These are phyloP conservation scores for Teleogryllus oceanicus DNA, from an alignment of 2,888 invertebrate species.

Conservation along the genomic window DNA sequence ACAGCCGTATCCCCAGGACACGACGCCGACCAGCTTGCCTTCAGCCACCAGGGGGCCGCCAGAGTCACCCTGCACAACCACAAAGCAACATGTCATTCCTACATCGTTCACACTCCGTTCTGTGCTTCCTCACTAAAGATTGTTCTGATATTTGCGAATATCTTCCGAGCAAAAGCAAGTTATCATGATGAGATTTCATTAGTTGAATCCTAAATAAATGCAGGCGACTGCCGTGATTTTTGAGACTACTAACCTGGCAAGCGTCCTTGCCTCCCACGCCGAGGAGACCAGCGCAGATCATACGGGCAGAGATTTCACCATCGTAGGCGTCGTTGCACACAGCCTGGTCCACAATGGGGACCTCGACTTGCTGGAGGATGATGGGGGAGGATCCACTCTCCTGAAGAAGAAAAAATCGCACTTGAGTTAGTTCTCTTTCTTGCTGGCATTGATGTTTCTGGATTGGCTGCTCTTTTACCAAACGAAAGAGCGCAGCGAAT, in stretches of 20 bases:
- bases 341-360: conserved; percentile 26
- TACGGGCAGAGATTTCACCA: conserved; percentile 36
- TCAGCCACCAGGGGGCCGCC: conserved; percentile 28
- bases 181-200: background rate
- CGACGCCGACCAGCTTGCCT: conserved; percentile 55
- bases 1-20: conserved; percentile 76
- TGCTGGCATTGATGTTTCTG: too few species aligned
- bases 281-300: conserved; percentile 40
- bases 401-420: conserved; percentile 11
- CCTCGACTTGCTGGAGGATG: conserved; percentile 22
- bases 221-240: background rate
- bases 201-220: background rate
- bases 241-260: conserved; percentile 39
- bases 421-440: background rate
- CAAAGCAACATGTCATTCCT: background rate
- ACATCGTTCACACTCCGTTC: too few species aligned
- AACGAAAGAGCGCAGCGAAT: too few species aligned
- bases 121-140: background rate
- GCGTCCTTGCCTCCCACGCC: conserved; percentile 40
- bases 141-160: too few species aligned
- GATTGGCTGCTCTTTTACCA: too few species aligned
- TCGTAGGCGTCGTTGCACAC: conserved; percentile 33
- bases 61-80: conserved; percentile 27
- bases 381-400: background rate
- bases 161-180: too few species aligned